Conservation (phyloP, 2,888 invertebrate species). For the Alviniconcha strummeri region DNA sequence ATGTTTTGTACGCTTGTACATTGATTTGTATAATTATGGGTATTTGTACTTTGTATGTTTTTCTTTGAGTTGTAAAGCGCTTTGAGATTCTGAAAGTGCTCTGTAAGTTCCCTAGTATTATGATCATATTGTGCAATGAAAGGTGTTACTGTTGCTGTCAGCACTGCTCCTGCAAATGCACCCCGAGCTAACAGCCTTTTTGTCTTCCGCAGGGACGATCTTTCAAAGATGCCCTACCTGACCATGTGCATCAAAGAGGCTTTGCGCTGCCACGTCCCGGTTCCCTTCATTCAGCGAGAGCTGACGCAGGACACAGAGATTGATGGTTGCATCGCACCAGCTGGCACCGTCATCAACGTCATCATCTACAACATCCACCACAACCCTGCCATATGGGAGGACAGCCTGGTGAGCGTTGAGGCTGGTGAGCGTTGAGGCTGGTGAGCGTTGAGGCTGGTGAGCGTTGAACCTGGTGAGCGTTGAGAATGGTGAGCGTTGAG, state of each 20-base stretch:
- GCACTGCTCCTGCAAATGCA: background rate
- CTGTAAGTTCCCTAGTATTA: too few relatives aligned
- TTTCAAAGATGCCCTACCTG: slow-evolving; percentile 57
- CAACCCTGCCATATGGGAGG: slow-evolving; percentile 60
- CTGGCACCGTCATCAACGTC: slow-evolving; percentile 51
- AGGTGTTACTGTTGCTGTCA: too few relatives aligned
- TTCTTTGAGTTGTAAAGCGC: background rate
- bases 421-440: slow-evolving; percentile 39
- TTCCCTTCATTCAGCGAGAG: slow-evolving; percentile 60
- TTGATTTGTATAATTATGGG: background rate
- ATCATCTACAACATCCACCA: slow-evolving; percentile 61
- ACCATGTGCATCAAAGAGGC: slow-evolving; percentile 67
- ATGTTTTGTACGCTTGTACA: too few relatives aligned
- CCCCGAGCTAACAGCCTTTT: background rate
- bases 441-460: slow-evolving; percentile 42
- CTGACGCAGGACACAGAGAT: slow-evolving; percentile 53
- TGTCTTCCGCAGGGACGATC: slow-evolving; percentile 56
- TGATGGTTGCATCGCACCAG: slow-evolving; percentile 55
- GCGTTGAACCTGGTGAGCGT: too few relatives aligned
- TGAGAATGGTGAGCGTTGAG: too few relatives aligned
- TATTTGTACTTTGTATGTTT: background rate
- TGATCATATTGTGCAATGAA: too few relatives aligned
- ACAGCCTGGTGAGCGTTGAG: slow-evolving; percentile 44
- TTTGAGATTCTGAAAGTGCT: too few relatives aligned
- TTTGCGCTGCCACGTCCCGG: slow-evolving; percentile 59